These are phyloP conservation scores for Merops nubicus DNA, from an alignment of 2,113 vertebrate species.

Conservation along the genomic window DNA sequence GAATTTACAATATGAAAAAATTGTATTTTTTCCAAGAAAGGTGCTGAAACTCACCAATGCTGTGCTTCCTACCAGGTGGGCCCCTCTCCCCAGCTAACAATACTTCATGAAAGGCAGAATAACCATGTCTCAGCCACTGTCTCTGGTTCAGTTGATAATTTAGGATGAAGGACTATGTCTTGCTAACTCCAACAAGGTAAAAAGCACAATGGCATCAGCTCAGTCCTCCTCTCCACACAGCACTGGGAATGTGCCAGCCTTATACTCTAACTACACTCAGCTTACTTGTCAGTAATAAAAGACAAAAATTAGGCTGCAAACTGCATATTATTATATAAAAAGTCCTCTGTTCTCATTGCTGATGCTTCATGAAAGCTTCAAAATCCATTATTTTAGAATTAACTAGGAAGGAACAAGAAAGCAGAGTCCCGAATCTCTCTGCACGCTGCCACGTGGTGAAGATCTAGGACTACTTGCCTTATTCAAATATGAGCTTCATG, in stretches of 20 bases:
- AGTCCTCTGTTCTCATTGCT: neutral
- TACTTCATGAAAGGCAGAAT: neutral
- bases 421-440: neutral
- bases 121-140: neutral
- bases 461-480: neutral
- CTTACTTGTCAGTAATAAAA: neutral
- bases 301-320: neutral
- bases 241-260: neutral
- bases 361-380: neutral
- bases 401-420: neutral
- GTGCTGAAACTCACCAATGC: neutral
- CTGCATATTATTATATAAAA: neutral
- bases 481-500: neutral
- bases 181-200: neutral
- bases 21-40: neutral
- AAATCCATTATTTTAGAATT: neutral
- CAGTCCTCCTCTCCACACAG: neutral
- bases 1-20: neutral
- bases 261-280: neutral
- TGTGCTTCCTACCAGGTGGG: neutral
- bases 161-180: neutral
- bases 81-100: neutral
- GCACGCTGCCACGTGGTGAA: rapidly evolving
- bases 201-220: neutral
- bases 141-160: neutral